Percentiles rank a stretch among this genome's conserved stretches.
Conservation (phyloP, 2,113 vertebrate genomes). For the Tragelaphus strepsiceros region DNA sequence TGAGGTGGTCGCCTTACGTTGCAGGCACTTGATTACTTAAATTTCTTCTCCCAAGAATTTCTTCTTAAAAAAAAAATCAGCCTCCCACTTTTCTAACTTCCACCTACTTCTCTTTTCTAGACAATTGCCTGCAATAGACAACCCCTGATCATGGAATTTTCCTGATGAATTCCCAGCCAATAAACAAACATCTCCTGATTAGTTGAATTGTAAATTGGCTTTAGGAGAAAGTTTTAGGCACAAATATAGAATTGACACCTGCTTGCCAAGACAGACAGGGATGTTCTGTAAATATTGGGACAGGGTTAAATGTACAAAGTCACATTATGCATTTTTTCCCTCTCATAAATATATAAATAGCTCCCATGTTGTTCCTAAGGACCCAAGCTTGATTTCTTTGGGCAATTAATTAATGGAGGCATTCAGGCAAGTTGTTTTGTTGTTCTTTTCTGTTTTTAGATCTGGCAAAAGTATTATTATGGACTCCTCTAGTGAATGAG, state of each 20-base stretch:
- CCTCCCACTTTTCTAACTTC: neutral
- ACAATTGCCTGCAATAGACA: neutral
- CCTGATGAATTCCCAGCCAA: conserved; percentile 10
- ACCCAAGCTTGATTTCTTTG: neutral
- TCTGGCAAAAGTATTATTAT: neutral
- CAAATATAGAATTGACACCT: conserved; percentile 67
- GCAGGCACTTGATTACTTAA: neutral
- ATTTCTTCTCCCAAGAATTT: neutral
- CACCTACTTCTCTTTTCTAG: neutral
- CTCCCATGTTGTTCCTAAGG: neutral
- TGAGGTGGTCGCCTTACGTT: neutral
- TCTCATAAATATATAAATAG: conserved; percentile 31
- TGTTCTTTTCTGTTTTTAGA: conserved; percentile 55
- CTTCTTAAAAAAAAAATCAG: neutral
- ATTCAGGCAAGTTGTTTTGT: conserved; percentile 18
- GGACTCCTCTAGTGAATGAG: neutral
- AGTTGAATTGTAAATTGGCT: conserved; percentile 26
- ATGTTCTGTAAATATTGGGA: conserved; percentile 40
- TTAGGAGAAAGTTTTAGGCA: conserved; percentile 31
- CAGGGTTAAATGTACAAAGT: neutral
- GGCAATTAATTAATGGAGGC: conserved; percentile 56
- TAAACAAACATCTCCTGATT: conserved; percentile 41
- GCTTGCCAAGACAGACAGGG: conserved; percentile 40
- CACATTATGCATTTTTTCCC: neutral
- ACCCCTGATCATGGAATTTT: conserved; percentile 44